phyloP scores from a whole-genome alignment of 2,113 vertebrate genomes.

The Boleophthalmus pectinirostris region DNA sequence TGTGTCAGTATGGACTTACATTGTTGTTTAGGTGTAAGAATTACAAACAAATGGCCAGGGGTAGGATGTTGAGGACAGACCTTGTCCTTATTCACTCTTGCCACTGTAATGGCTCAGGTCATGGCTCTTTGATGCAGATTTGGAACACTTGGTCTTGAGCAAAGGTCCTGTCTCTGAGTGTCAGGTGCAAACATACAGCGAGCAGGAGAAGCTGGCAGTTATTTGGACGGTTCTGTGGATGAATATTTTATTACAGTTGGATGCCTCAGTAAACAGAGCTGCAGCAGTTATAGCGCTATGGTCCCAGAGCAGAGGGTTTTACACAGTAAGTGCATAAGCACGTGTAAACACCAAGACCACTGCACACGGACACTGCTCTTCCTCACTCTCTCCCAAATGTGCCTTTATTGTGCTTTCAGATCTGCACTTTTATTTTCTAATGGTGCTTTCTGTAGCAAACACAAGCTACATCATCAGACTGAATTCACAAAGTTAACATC shows the following conservation, averaged over 20 bases:
- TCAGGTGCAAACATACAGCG: constrained; percentile 47
- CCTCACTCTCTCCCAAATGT: background rate
- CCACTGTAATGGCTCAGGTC: background rate
- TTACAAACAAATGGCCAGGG: background rate
- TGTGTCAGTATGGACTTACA: no score
- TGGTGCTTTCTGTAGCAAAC: constrained; percentile 24
- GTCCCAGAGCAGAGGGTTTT: constrained; percentile 42
- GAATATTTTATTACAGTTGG: constrained; percentile 78
- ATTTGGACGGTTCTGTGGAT: constrained; percentile 63
- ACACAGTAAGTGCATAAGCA: constrained; percentile 42
- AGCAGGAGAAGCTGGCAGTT: constrained; percentile 55
- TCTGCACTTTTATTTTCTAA: constrained; percentile 23
- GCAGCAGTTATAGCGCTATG: constrained; percentile 60
- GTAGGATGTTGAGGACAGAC: background rate
- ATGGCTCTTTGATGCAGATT: background rate
- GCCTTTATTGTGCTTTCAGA: constrained; percentile 4
- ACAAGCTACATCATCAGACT: constrained; percentile 18
- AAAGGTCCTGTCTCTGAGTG: constrained; percentile 3
- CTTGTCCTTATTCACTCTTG: background rate
- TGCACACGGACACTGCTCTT: constrained; percentile 8
- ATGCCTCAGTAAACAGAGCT: constrained; percentile 72
- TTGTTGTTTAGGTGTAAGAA: background rate
- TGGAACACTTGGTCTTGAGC: background rate
- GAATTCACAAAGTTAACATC: background rate
- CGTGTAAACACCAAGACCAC: constrained; percentile 25